phyloP scores from a whole-genome alignment of 2,113 vertebrate species.

The Melanerpes aurifrons region DNA sequence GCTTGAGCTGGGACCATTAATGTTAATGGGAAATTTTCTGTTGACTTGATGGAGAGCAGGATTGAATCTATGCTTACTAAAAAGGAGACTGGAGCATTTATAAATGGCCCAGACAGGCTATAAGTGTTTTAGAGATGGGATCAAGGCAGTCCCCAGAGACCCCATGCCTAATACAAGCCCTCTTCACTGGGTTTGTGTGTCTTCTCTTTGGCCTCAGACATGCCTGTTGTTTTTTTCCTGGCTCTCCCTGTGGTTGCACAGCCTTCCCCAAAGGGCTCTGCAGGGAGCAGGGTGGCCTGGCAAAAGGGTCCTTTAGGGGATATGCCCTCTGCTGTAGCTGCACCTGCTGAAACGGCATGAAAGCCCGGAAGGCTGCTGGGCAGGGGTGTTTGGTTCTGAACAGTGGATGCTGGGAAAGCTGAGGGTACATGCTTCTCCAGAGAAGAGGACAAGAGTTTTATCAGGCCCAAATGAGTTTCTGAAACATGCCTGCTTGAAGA shows the following conservation, averaged over 20 bases:
- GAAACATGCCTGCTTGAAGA: not conserved
- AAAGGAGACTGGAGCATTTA: constrained; percentile 38
- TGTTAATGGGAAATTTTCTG: constrained; percentile 49
- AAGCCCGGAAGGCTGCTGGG: not conserved
- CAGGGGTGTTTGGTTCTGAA: not conserved
- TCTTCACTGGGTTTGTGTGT: not conserved
- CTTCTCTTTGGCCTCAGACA: not conserved
- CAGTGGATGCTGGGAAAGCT: not conserved
- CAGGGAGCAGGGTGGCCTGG: not conserved
- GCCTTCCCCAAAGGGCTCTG: not conserved
- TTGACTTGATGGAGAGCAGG: not conserved
- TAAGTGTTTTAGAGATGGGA: constrained; percentile 38
- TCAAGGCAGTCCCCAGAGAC: not conserved
- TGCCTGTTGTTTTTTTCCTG: not conserved
- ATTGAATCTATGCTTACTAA: constrained; percentile 35
- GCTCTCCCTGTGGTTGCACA: not conserved
- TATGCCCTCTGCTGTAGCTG: not conserved
- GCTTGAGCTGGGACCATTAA: constrained; percentile 55
- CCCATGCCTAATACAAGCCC: not conserved
- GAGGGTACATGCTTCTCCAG: not conserved
- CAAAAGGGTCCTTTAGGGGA: not conserved
- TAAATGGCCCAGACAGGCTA: constrained; percentile 56
- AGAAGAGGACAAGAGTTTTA: not conserved
- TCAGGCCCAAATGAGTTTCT: not conserved
- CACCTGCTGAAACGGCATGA: not conserved